A percentile compares a stretch with the other conserved stretches of the same genome.
Conservation (phyloP, 2,113 vertebrate species). For the Paramisgurnus dabryanus region DNA sequence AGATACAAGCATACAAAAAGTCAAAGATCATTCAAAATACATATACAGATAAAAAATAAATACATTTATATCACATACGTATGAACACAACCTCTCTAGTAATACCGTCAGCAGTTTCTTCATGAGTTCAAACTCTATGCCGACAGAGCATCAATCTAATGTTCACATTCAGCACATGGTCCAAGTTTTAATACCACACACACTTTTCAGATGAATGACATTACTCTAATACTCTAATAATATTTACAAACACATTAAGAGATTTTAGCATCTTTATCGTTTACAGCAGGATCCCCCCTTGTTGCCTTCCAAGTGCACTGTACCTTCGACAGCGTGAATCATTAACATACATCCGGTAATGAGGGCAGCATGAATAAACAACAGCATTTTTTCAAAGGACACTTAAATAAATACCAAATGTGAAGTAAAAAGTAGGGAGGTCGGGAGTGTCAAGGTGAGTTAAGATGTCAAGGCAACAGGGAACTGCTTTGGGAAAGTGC, state of each 20-base stretch:
- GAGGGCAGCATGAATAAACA: slow-evolving; percentile 3
- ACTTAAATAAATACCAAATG: slow-evolving; percentile 33
- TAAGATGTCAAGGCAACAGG: slow-evolving; percentile 76
- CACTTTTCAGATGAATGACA: slow-evolving; percentile 44
- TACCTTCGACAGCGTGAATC: slow-evolving; percentile 24
- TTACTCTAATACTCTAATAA: slow-evolving; percentile 52
- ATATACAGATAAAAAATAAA: slow-evolving; percentile 60
- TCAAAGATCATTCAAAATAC: slow-evolving; percentile 49
- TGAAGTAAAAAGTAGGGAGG: slow-evolving; percentile 21
- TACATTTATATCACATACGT: slow-evolving; percentile 57
- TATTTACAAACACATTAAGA: slow-evolving; percentile 47
- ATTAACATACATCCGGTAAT: slow-evolving; percentile 31
- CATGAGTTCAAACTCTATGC: slow-evolving; percentile 5
- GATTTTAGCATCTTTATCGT: slow-evolving; percentile 24
- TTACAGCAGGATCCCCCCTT: slow-evolving; percentile 9
- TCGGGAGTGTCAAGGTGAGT: slow-evolving; percentile 18
- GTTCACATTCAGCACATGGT: slow-evolving; percentile 26
- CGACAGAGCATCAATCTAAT: not conserved
- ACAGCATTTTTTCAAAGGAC: slow-evolving; percentile 26
- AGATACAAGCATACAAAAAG: slow-evolving; percentile 60
- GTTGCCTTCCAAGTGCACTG: slow-evolving; percentile 13
- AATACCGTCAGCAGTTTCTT: slow-evolving; percentile 43
- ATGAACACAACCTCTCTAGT: slow-evolving; percentile 27
- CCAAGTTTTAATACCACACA: slow-evolving; percentile 42
- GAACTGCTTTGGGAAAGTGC: slow-evolving; percentile 64